Evolutionary conservation across 2,888 invertebrate genomes (phyloP).

Genomic region (Nomada lathburiana): DNA sequence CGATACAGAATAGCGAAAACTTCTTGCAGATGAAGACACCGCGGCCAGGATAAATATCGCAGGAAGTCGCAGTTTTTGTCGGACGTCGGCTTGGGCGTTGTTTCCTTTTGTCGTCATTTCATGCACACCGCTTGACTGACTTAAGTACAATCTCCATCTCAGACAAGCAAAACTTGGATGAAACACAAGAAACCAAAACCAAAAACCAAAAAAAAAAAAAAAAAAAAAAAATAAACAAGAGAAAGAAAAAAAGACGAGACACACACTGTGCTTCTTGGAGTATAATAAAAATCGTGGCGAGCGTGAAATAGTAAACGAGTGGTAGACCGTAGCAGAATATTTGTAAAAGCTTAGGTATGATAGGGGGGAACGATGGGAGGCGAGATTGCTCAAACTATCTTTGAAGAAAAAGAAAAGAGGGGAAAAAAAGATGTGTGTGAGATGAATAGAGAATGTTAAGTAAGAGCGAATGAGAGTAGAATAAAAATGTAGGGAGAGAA

Average conservation of each 20-base stretch:
- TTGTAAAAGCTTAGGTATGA: conserved; percentile 26
- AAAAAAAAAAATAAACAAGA: neutral
- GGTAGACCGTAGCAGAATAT: conserved; percentile 31
- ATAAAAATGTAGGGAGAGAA: neutral
- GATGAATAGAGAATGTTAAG: neutral
- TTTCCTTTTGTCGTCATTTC: conserved; percentile 77
- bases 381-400: conserved; percentile 57
- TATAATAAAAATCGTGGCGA: conserved; percentile 54
- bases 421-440: neutral
- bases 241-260: conserved; percentile 1
- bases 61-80: conserved; percentile 69
- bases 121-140: conserved; percentile 76
- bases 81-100: conserved; percentile 71
- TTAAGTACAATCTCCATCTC: conserved; percentile 73
- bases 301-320: conserved; percentile 69
- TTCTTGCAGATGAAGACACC: conserved; percentile 78
- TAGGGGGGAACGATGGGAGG: conserved; percentile 13
- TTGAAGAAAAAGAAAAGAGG: neutral
- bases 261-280: conserved; percentile 69
- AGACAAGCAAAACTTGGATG: conserved; percentile 48
- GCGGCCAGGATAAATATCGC: conserved; percentile 63
- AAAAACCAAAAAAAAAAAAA: neutral
- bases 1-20: neutral
- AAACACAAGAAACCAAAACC: conserved; percentile 30
- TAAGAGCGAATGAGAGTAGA: neutral